These are phyloP conservation scores for Laodelphax striatellus DNA, from an alignment of 1,140 invertebrate species.

Conservation along the genomic window DNA sequence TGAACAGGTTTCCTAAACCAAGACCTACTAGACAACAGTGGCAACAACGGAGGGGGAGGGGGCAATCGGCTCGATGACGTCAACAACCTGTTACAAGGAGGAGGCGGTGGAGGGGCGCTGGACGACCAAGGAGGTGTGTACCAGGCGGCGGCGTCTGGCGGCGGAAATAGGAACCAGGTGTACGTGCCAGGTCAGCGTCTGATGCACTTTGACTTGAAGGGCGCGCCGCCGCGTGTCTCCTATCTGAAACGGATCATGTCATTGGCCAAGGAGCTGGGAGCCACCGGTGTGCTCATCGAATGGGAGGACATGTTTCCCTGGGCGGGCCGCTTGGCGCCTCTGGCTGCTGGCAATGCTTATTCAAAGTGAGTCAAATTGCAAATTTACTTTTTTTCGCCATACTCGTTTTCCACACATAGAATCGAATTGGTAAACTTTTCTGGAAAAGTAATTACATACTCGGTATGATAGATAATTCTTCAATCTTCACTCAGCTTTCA, in stretches of 20 bases:
- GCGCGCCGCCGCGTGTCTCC: conserved; percentile 59
- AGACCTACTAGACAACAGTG: too few relatives aligned
- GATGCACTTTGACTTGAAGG: conserved; percentile 85
- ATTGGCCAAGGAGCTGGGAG: conserved; percentile 60
- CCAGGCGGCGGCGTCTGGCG: not conserved
- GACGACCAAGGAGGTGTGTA: not conserved
- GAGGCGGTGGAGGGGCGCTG: not conserved
- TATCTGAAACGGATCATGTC: conserved; percentile 63
- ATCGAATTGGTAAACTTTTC: too few relatives aligned
- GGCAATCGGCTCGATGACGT: too few relatives aligned
- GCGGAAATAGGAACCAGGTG: too few relatives aligned
- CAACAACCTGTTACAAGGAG: too few relatives aligned
- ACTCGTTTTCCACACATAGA: too few relatives aligned
- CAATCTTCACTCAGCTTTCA: too few relatives aligned
- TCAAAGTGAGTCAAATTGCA: conserved; percentile 27
- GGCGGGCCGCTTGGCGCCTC: conserved; percentile 44
- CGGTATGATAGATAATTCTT: too few relatives aligned
- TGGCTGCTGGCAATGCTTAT: conserved; percentile 70
- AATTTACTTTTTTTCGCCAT: conserved; percentile 1
- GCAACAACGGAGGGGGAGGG: too few relatives aligned
- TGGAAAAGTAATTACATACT: too few relatives aligned
- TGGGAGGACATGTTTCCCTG: conserved; percentile 99
- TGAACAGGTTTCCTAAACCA: too few relatives aligned
- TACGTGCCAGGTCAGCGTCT: conserved; percentile 29
- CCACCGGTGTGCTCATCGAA: conserved; percentile 81